Percentiles rank a stretch among this genome's conserved stretches.
Conservation (phyloP, 2,797 vertebrate genomes). For the Halcyon smyrnensis region DNA sequence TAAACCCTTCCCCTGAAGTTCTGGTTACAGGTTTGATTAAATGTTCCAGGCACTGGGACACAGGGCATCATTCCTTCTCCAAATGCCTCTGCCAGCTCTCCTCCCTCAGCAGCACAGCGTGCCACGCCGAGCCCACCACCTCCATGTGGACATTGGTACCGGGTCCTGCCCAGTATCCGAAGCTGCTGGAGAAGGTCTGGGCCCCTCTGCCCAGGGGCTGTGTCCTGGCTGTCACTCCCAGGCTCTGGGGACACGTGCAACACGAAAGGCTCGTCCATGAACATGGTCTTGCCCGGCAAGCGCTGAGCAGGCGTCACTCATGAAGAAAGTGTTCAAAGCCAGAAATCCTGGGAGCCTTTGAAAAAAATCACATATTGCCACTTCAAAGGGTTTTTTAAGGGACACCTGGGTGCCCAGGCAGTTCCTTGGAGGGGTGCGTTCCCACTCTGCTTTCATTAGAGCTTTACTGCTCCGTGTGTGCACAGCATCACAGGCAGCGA, state of each 20-base stretch:
- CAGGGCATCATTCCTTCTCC: not conserved
- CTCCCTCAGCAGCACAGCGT: not conserved
- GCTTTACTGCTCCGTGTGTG: not conserved
- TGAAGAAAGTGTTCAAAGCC: not conserved
- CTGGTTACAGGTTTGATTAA: not conserved
- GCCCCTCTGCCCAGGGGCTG: not conserved
- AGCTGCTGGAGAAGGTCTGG: not conserved
- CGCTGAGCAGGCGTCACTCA: not conserved
- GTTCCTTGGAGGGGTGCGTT: not conserved
- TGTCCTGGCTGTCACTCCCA: not conserved
- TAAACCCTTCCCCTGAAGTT: not conserved
- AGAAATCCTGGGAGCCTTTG: not conserved
- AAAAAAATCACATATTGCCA: not conserved
- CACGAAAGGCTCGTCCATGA: not conserved
- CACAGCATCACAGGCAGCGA: not conserved
- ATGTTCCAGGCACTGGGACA: not conserved
- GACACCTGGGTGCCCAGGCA: too few relatives aligned
- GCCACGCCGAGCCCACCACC: not conserved
- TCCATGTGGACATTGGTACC: fast-evolving
- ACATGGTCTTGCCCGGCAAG: not conserved
- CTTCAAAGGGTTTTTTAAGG: not conserved
- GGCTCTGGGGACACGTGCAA: not conserved
- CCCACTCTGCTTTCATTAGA: not conserved
- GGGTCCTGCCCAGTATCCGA: not conserved
- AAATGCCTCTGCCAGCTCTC: fast-evolving